Conservation (phyloP, 2,113 vertebrate species). For the Aegithalos caudatus region DNA sequence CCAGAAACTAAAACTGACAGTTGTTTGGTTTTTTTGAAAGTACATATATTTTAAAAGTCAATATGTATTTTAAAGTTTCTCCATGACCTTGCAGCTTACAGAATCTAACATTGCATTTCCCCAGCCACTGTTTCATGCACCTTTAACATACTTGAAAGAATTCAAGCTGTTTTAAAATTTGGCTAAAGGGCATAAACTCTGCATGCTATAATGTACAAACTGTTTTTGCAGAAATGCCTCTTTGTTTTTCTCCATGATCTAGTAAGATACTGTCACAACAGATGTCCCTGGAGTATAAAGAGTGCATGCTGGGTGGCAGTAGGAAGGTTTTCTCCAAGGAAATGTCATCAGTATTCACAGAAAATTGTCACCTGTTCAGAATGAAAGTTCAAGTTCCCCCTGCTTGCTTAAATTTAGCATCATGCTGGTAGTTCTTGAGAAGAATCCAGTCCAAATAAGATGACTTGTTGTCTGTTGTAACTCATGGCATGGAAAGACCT, state of each 20-base stretch:
- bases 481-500: not conserved
- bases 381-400: conserved; percentile 32
- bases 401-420: not conserved
- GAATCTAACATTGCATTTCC: not conserved
- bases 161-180: not conserved
- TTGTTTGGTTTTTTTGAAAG: not conserved
- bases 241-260: not conserved
- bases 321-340: not conserved
- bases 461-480: not conserved
- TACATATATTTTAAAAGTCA: not conserved
- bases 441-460: not conserved
- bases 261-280: not conserved
- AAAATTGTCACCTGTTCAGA: conserved; percentile 17
- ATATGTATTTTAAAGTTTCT: not conserved
- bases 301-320: not conserved
- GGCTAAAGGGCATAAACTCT: not conserved
- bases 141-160: not conserved
- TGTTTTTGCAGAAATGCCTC: not conserved
- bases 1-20: not conserved
- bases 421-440: not conserved
- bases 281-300: not conserved
- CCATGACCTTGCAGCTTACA: not conserved
- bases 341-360: conserved; percentile 30
- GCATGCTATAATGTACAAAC: accelerated
- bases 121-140: not conserved